Evolutionary conservation across 2,797 vertebrate genomes (phyloP).

Genomic region (Clarias platycephalus): DNA sequence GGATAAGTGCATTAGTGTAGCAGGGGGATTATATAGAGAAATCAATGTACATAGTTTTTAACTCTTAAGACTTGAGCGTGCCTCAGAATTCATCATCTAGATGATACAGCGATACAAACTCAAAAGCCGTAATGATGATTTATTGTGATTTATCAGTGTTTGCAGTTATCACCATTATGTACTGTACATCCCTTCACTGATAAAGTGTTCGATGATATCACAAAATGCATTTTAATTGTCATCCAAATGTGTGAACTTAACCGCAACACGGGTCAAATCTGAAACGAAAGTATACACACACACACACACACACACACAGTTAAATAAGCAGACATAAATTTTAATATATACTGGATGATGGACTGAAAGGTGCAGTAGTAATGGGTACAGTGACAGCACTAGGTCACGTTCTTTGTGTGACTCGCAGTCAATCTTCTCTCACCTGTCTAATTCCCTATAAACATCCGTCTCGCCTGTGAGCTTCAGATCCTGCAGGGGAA

Average conservation of each 20-base stretch:
- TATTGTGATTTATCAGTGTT: slow-evolving; percentile 3
- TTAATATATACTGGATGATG: slow-evolving; percentile 30
- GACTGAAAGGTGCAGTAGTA: slow-evolving; percentile 4
- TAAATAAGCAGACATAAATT: neutral
- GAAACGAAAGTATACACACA: slow-evolving; percentile 60
- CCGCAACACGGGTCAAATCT: slow-evolving; percentile 70
- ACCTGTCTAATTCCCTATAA: slow-evolving; percentile 79
- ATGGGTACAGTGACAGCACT: slow-evolving; percentile 38
- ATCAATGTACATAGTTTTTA: too few species aligned
- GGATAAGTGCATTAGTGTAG: too few species aligned
- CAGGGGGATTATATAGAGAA: too few species aligned
- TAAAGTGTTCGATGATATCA: neutral
- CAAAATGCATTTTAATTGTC: neutral
- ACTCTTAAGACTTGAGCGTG: too few species aligned
- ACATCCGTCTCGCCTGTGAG: slow-evolving; percentile 73
- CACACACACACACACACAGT: slow-evolving; percentile 15
- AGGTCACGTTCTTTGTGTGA: slow-evolving; percentile 54
- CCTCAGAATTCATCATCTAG: neutral
- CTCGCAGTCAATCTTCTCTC: slow-evolving; percentile 61
- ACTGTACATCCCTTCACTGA: slow-evolving; percentile 10
- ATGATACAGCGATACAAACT: neutral
- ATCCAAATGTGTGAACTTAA: slow-evolving; percentile 36
- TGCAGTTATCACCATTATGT: neutral
- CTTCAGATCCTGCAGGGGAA: slow-evolving; percentile 73
- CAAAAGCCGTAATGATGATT: neutral